These are phyloP conservation scores for Pantherophis alleghaniensis DNA, from an alignment of 2,797 vertebrate species.

Conservation along the genomic window DNA sequence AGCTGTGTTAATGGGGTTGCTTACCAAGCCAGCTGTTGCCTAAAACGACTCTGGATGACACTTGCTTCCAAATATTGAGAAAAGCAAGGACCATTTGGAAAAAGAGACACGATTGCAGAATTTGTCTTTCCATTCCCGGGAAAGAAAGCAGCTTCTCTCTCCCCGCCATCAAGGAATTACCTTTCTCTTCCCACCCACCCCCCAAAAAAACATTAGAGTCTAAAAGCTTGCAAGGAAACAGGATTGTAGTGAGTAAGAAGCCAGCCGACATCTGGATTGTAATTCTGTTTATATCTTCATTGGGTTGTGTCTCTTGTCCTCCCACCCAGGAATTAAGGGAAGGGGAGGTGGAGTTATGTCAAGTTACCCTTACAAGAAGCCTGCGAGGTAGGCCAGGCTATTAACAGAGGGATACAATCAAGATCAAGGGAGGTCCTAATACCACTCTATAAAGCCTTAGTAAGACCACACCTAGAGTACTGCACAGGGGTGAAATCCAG, in stretches of 20 bases:
- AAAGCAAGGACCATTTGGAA: too few species aligned
- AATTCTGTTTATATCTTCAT: background rate
- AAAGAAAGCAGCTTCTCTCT: background rate
- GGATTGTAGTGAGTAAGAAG: background rate
- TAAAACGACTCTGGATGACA: background rate
- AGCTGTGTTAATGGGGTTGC: background rate
- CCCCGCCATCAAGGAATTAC: background rate
- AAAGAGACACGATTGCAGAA: background rate
- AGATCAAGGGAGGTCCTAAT: too few species aligned
- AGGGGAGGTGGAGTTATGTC: background rate
- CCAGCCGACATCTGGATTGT: background rate
- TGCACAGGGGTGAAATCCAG: too few species aligned
- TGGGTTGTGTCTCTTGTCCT: background rate
- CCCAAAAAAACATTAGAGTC: background rate
- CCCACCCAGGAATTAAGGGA: background rate
- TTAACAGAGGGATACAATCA: too few species aligned
- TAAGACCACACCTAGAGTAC: too few species aligned
- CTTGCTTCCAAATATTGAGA: background rate
- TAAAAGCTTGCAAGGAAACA: background rate
- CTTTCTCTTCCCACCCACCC: background rate
- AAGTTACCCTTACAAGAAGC: background rate
- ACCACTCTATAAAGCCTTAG: too few species aligned
- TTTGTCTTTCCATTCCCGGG: background rate
- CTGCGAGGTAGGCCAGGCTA: background rate
- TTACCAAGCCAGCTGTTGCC: background rate